A percentile compares a stretch with the other conserved stretches of the same genome.
phyloP scores from a whole-genome alignment of 2,113 vertebrate genomes.

The Oceanodroma tethys region DNA sequence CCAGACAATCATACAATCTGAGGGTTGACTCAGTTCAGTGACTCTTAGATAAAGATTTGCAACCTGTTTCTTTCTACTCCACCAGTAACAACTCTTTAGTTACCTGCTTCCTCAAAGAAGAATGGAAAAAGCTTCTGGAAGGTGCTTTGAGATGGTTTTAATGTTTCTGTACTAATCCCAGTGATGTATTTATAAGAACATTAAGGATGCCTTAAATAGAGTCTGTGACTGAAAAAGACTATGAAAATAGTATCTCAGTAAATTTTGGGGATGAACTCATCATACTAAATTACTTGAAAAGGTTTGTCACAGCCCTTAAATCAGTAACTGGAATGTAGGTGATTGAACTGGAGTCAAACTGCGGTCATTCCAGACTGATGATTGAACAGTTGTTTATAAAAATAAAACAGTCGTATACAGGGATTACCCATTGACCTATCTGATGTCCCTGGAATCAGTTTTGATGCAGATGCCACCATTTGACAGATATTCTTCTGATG shows the following conservation, averaged over 20 bases:
- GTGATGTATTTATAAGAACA: not conserved
- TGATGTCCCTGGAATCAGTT: not conserved
- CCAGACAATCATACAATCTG: not conserved
- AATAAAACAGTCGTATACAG: not conserved
- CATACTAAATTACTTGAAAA: not conserved
- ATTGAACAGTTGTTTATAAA: not conserved
- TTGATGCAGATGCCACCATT: not conserved
- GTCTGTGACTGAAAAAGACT: not conserved
- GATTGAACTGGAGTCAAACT: not conserved
- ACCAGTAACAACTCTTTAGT: not conserved
- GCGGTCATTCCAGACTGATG: not conserved
- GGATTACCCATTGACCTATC: not conserved
- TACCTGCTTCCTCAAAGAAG: not conserved
- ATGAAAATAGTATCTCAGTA: not conserved
- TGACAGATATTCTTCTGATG: not conserved
- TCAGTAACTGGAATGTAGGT: not conserved
- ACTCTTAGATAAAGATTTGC: not conserved
- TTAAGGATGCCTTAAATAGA: not conserved
- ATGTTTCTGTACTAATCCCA: not conserved
- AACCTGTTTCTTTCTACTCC: not conserved
- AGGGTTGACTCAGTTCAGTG: not conserved
- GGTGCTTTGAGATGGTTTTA: not conserved
- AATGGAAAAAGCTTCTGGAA: not conserved
- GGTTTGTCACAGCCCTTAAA: not conserved
- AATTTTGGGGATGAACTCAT: not conserved